Base-by-base conservation (phyloP, 1,140 invertebrate genomes). In the Popillia japonica region DNA sequence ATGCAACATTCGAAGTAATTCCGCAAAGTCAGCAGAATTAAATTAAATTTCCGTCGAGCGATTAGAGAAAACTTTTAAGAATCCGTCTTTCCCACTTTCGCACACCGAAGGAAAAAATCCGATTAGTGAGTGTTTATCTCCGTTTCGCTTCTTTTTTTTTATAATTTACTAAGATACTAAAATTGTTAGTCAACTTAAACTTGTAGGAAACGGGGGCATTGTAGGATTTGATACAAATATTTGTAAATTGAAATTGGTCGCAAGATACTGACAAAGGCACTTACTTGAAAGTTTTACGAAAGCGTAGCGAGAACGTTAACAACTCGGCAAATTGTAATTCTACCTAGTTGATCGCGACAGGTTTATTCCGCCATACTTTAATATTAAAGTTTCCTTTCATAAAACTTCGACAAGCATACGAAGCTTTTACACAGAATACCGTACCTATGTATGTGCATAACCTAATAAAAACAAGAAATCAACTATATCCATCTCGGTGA, bases 21-120 rank as follows among this genome's bases (percentile, higher is more conserved):
- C 27, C 11, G 61, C 20, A 17, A 27, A 68, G 61, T 68, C 61
- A 27, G 61, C 61, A 6, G 27, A 68, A 22, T 68, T 68, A 68
- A 68, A 68, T 68, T 68, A 68, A 68, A 68, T 68, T 68, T 20
- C 22, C 61, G 61, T 9, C 20, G 61, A 7, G 17, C 61, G 61
- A 68, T 68, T 68, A 27, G 61, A 34, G 20, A 20, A 48, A 48
- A 17, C 10, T 68, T 68, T 68, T 27, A 68, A 55, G 48, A 55
- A 55, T 55, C 17, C 48, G 14, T 6, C 48, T 55, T 11, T 17
- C 48, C 14, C 6, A n/a, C 44, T 48, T 48, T 48, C 17, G 27
- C 27, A 34, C n/a, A n/a, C n/a, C n/a, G n/a, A 4, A 34, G 4
- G 27, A 34, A 34, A 14, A 55, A 17, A 55, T 55, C 48, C 3